Evolutionary conservation across 2,888 invertebrate species (phyloP).

Genomic region (Stenoptilia bipunctidactyla): DNA sequence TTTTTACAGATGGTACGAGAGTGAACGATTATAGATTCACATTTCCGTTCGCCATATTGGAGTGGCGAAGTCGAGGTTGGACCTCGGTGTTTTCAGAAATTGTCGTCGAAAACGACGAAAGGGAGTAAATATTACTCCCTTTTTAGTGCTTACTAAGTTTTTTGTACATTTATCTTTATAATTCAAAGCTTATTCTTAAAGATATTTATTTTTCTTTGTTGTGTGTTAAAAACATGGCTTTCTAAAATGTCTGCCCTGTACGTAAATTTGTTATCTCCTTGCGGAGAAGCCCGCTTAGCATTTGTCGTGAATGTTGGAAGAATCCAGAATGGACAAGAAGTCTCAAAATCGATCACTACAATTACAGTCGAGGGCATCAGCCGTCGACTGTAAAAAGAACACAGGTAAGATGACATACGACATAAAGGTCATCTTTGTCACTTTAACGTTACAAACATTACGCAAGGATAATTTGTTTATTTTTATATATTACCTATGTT

Average conservation of each 20-base stretch:
- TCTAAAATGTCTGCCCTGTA: conserved; percentile 84
- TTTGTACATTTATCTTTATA: conserved; percentile 34
- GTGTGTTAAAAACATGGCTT: conserved; percentile 81
- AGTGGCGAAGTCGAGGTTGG: conserved; percentile 71
- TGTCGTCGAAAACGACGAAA: conserved; percentile 79
- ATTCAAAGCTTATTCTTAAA: conserved; percentile 38
- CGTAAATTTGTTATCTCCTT: conserved; percentile 77
- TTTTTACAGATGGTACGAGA: no score
- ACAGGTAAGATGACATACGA: conserved; percentile 70
- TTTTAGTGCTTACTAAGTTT: conserved; percentile 44
- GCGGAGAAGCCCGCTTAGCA: conserved; percentile 76
- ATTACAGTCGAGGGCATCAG: conserved; percentile 77
- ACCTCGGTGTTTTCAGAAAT: conserved; percentile 42
- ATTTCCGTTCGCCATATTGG: conserved; percentile 75
- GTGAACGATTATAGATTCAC: no score
- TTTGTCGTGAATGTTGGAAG: conserved; percentile 67
- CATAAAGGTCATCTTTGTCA: conserved; percentile 26
- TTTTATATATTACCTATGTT: neutral
- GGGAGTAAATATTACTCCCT: conserved; percentile 75
- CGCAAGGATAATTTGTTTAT: conserved; percentile 4
- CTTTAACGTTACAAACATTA: neutral
- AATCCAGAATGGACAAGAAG: conserved; percentile 83
- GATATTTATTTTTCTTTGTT: conserved; percentile 65
- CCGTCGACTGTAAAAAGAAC: conserved; percentile 81
- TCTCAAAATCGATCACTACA: conserved; percentile 76